Evolutionary conservation across 1,140 invertebrate species (phyloP).

Genomic region (Branchinecta lynchi): DNA sequence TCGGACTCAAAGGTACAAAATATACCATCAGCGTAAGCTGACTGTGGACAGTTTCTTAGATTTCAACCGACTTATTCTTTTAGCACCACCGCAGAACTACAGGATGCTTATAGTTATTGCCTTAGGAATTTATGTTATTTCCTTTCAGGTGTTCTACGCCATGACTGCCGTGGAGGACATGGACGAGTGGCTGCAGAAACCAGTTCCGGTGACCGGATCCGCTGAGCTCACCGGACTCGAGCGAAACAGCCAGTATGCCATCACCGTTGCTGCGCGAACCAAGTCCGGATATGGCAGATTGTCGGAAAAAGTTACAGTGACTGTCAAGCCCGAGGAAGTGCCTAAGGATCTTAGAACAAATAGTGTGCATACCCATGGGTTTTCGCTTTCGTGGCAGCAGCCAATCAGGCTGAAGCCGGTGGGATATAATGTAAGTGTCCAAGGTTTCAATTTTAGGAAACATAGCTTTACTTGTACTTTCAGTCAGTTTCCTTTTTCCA

Average conservation of each 20-base stretch:
- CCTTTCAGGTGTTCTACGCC: conserved; percentile 64
- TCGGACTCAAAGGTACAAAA: too few relatives aligned
- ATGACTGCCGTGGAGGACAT: conserved; percentile 82
- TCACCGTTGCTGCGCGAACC: conserved; percentile 72
- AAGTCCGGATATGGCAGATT: conserved; percentile 41
- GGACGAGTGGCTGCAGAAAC: conserved; percentile 74
- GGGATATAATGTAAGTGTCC: conserved; percentile 51
- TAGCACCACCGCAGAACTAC: too few relatives aligned
- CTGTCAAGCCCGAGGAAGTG: conserved; percentile 79
- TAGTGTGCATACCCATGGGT: conserved; percentile 72
- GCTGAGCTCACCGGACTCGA: conserved; percentile 79
- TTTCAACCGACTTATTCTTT: too few relatives aligned
- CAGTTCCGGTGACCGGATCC: conserved; percentile 67
- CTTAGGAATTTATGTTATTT: too few relatives aligned
- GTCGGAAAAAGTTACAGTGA: conserved; percentile 55
- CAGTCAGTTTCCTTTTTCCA: too few relatives aligned
- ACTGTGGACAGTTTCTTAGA: too few relatives aligned
- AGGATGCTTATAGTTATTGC: too few relatives aligned
- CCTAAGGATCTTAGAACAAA: conserved; percentile 68
- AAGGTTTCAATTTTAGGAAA: not conserved
- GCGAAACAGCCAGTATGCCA: conserved; percentile 76
- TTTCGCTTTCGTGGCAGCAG: conserved; percentile 81
- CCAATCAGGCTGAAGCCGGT: conserved; percentile 74
- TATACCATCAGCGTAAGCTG: too few relatives aligned
- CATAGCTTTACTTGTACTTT: not conserved